Percentiles rank a stretch among this genome's conserved stretches.
These are phyloP conservation scores for Gonocerus acuteangulatus DNA, from an alignment of 2,888 invertebrate genomes.

Conservation along the genomic window DNA sequence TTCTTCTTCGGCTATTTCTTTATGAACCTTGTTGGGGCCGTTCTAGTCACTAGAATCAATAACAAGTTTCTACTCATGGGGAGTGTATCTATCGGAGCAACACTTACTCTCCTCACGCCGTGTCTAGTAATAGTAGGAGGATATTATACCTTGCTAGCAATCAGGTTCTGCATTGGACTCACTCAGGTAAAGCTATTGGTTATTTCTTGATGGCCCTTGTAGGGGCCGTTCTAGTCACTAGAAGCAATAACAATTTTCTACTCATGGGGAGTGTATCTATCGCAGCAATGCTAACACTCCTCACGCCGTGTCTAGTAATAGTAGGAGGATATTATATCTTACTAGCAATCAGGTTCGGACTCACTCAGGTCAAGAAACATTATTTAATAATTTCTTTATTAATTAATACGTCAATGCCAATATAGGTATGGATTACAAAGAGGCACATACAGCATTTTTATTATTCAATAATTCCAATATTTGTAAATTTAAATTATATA, in stretches of 20 bases:
- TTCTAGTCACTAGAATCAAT: constrained; percentile 50
- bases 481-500: no score
- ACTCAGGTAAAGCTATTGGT: constrained; percentile 51
- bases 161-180: constrained; percentile 62
- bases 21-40: constrained; percentile 60
- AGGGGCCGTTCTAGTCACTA: constrained; percentile 50
- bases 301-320: constrained; percentile 35
- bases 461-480: no score
- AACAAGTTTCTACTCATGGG: constrained; percentile 47
- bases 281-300: constrained; percentile 30
- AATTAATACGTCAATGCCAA: no score
- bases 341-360: constrained; percentile 60
- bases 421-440: no score
- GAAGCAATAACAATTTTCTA: constrained; percentile 50
- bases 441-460: no score
- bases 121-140: constrained; percentile 45
- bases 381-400: no score
- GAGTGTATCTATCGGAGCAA: constrained; percentile 32
- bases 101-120: constrained; percentile 34
- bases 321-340: constrained; percentile 55
- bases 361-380: constrained; percentile 35
- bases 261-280: constrained; percentile 39
- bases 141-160: constrained; percentile 55
- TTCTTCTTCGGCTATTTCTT: constrained; percentile 73
- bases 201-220: constrained; percentile 66